These are phyloP conservation scores for Wasmannia auropunctata DNA, from an alignment of 1,140 invertebrate species.

Conservation along the genomic window DNA sequence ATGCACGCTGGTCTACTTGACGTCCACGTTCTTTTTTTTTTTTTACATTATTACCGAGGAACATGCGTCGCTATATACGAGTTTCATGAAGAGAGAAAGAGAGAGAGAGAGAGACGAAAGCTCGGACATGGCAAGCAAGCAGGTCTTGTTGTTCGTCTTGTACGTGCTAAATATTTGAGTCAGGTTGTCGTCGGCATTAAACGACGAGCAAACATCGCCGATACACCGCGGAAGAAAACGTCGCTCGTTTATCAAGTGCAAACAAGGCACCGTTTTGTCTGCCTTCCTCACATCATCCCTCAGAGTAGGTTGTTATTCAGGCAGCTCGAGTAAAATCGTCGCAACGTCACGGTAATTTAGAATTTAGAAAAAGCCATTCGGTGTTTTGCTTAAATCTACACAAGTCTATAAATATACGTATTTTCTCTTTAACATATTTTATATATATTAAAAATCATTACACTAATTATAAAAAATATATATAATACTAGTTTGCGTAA, in stretches of 20 bases:
- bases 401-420: not conserved
- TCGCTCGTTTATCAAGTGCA: constrained; percentile 46
- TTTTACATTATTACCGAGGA: constrained; percentile 22
- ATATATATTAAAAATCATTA: not conserved
- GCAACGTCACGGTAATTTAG: not conserved
- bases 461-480: not conserved
- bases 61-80: constrained; percentile 8
- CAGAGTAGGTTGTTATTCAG: constrained; percentile 22
- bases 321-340: not conserved
- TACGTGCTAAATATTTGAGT: constrained; percentile 60
- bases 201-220: constrained; percentile 51
- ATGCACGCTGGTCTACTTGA: not conserved
- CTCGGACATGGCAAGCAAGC: constrained; percentile 2
- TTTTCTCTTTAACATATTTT: not conserved
- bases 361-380: not conserved
- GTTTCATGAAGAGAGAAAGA: constrained; percentile 11
- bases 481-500: too few relatives aligned
- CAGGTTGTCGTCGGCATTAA: constrained; percentile 58
- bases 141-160: constrained; percentile 53
- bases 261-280: constrained; percentile 46
- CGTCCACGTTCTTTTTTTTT: not conserved
- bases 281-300: not conserved
- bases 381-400: not conserved
- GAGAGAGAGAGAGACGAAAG: constrained; percentile 4
- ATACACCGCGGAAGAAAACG: constrained; percentile 55